These are phyloP conservation scores for Miniopterus natalensis DNA, from an alignment of 2,113 vertebrate genomes.

Conservation along the genomic window DNA sequence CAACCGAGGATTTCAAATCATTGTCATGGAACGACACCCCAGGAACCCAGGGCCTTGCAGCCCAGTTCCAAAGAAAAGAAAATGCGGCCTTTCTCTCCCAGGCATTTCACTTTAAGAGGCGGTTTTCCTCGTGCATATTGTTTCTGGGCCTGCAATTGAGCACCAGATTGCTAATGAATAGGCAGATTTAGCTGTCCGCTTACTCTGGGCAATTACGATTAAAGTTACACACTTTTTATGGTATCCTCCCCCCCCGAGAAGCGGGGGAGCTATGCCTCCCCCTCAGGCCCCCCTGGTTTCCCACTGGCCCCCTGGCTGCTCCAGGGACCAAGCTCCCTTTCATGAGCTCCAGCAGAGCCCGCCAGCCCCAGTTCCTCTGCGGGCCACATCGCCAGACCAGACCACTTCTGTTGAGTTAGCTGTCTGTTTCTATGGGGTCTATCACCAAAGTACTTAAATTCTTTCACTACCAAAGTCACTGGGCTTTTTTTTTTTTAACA, in stretches of 20 bases:
- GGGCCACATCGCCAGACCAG: neutral
- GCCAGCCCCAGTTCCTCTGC: neutral
- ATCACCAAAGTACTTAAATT: conserved; percentile 41
- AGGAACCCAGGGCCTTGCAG: neutral
- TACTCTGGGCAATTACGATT: neutral
- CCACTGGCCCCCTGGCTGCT: neutral
- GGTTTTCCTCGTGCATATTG: neutral
- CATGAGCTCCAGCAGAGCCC: neutral
- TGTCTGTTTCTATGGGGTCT: conserved; percentile 24
- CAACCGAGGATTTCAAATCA: neutral
- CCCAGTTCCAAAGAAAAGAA: conserved; percentile 41
- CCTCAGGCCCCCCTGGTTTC: too few relatives aligned
- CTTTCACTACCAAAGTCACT: conserved; percentile 65
- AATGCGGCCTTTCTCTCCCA: neutral
- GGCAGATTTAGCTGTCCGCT: neutral
- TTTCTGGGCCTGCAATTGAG: neutral
- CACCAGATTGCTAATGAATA: conserved; percentile 12
- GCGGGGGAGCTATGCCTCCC: accelerated
- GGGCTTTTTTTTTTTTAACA: conserved; percentile 44
- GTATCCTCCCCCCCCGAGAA: neutral
- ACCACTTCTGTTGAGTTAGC: neutral
- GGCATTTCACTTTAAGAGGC: neutral
- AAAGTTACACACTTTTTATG: neutral
- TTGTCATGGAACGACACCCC: neutral
- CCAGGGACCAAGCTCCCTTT: neutral